Base-by-base conservation (phyloP, 1,140 invertebrate genomes). In the Arctopsyche grandis region DNA sequence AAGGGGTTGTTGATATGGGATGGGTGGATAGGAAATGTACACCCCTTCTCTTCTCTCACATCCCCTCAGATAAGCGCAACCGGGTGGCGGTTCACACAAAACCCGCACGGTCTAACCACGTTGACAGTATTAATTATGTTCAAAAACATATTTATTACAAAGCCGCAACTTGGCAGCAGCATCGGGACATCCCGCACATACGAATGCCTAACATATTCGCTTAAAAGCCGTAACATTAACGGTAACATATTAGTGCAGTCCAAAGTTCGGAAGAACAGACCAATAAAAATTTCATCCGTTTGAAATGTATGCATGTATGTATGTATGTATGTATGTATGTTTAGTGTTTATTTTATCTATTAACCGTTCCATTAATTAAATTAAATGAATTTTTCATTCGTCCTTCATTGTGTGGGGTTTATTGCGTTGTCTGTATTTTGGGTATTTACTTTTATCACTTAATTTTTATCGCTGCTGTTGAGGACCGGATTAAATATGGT, bases 51-150 rank as follows among this genome's bases (percentile, higher is more conserved):
- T 12, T 10, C 48, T 16, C 3, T 12, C 48, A 52, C 10, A 52
- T 10, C 10, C 12, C 16, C 10, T 16, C 16, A 52, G 48, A 52
- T 52, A 52, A 52, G 48, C 48, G 48, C 16, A 38, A 52, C 48
- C 48, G 48, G 48, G 12, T 52, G 48, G 48, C 12, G 48, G 48
- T 16, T 52, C 48, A 52, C 48, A 52, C 48, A 66, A 24, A 66
- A 19, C 63, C 63, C 63, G 14, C 22, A 66, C 21, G 24, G 48
- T 16, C 48, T 16, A 52, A 66, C 21, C 63, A 24, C 24, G 63
- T 66, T 26, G 63, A 66, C 63, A 66, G 63, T 66, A 66, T 66
- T 66, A 66, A 66, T 66, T 66, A 66, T 66, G 24, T 66, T 66
- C 63, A 66, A 66, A 38, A 66, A 66, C 63, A 26, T 66, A 66